phyloP scores from a whole-genome alignment of 2,888 invertebrate species.

The Mycogona germanica region DNA sequence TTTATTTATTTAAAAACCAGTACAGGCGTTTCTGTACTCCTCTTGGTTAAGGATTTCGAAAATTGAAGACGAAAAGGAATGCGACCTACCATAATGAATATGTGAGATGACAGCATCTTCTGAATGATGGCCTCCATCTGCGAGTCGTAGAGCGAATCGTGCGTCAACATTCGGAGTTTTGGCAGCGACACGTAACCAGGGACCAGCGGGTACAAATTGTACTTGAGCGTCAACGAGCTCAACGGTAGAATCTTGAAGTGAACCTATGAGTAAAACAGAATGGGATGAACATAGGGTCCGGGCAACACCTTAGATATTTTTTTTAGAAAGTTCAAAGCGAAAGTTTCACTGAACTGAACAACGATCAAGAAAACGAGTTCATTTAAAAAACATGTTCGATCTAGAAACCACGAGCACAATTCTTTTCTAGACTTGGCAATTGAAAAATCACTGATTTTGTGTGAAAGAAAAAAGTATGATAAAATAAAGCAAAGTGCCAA shows the following conservation, averaged over 20 bases:
- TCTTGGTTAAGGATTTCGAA: neutral
- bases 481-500: too few species aligned
- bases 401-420: too few species aligned
- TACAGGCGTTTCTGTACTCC: neutral
- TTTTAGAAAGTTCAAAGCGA: too few species aligned
- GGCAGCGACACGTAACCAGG: slow-evolving; percentile 61
- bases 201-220: slow-evolving; percentile 65
- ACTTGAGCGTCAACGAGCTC: slow-evolving; percentile 38
- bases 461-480: too few species aligned
- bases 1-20: neutral
- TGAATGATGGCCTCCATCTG: slow-evolving; percentile 10
- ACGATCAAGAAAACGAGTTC: too few species aligned
- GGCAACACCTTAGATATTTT: neutral
- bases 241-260: slow-evolving; percentile 36
- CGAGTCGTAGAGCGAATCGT: slow-evolving; percentile 4
- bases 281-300: neutral
- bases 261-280: slow-evolving; percentile 30
- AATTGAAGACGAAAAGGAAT: neutral
- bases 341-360: too few species aligned
- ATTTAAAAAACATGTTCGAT: too few species aligned
- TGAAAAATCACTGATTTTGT: too few species aligned
- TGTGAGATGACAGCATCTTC: slow-evolving; percentile 15
- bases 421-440: too few species aligned
- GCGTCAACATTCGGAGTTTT: slow-evolving; percentile 35
- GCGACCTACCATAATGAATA: slow-evolving; percentile 19